Base-by-base conservation (phyloP, 2,888 invertebrate genomes). In the Camptogramma bilineatum region DNA sequence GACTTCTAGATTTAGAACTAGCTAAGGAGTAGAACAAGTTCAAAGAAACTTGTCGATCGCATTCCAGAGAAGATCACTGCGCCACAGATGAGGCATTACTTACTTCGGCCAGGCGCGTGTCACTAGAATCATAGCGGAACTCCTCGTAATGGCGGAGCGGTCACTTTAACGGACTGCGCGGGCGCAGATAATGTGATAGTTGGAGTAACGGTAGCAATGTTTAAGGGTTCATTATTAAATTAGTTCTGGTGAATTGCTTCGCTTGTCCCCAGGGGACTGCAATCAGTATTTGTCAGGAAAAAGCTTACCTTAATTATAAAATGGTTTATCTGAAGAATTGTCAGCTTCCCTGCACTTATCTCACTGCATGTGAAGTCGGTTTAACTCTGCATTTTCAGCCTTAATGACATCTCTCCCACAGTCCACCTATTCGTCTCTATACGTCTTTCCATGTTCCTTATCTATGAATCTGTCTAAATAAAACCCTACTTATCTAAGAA, bases 161-260 rank as follows among this genome's bases (percentile, higher is more conserved):
- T 66, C 66, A 60, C 48, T 62, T 62, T 66, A 63, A 66, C 62
- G 62, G 66, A 52, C 56, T 9, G 56, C 56, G 53, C 58, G 39
- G 39, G 54, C 46, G 58, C 61, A 46, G 53, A 46, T 57, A 52
- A 18, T 18, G 16, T n/a, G 50, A 57, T 57, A 52, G 28, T 55
- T 56, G n/a, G 16, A 46, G 19, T 60, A 63, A 63, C 63, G 56
- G 60, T 56, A 53, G 53, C 21, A 21, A 21, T 24, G 39, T 44
- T 64, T 53, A 61, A 51, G 55, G 54, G 53, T 24, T 55, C 46
- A 63, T 63, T 66, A 66, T 60, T 56, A 46, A 62, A 53, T 66
- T 60, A 57, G 66, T 66, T 66, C 55, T 62, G 52, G 48, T 50
- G 52, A 9, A 52, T 52, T 56, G 52, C 55, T 55, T 60, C 28